A percentile compares a stretch with the other conserved stretches of the same genome.
phyloP scores from a whole-genome alignment of 2,888 invertebrate species.

The Ernsta delagoae region DNA sequence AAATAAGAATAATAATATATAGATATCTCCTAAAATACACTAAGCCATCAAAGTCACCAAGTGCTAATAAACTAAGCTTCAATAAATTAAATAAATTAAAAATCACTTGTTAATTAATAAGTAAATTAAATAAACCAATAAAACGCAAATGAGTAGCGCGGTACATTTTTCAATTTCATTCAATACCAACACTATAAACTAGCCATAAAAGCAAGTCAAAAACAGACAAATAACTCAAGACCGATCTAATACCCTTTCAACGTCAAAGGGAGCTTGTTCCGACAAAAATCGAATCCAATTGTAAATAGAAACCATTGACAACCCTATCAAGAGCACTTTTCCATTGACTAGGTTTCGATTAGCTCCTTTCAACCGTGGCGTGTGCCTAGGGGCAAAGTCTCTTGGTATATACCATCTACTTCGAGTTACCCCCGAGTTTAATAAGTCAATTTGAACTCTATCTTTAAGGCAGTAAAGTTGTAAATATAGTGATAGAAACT shows the following conservation, averaged over 20 bases:
- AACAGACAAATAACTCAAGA: slow-evolving; percentile 2
- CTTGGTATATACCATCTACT: slow-evolving; percentile 34
- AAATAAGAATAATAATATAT: too few species aligned
- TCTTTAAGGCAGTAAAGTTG: neutral
- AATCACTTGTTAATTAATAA: too few species aligned
- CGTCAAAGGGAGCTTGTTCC: slow-evolving; percentile 5
- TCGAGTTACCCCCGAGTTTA: neutral
- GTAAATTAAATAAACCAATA: too few species aligned
- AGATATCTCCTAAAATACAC: too few species aligned
- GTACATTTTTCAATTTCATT: too few species aligned
- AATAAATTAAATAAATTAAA: too few species aligned
- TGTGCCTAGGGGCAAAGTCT: slow-evolving; percentile 47
- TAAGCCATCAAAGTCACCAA: too few species aligned
- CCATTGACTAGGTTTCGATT: slow-evolving; percentile 47
- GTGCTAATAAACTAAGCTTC: too few species aligned
- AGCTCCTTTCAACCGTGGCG: slow-evolving; percentile 46
- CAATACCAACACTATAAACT: neutral
- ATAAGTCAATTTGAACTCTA: slow-evolving; percentile 5
- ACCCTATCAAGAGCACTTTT: slow-evolving; percentile 39
- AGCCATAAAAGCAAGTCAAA: neutral
- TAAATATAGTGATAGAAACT: neutral
- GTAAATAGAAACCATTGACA: slow-evolving; percentile 26
- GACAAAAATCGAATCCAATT: slow-evolving; percentile 16
- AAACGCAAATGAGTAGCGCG: too few species aligned
- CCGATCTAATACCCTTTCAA: slow-evolving; percentile 13